phyloP scores from a whole-genome alignment of 1,140 invertebrate genomes.

The Heliconius himera region DNA sequence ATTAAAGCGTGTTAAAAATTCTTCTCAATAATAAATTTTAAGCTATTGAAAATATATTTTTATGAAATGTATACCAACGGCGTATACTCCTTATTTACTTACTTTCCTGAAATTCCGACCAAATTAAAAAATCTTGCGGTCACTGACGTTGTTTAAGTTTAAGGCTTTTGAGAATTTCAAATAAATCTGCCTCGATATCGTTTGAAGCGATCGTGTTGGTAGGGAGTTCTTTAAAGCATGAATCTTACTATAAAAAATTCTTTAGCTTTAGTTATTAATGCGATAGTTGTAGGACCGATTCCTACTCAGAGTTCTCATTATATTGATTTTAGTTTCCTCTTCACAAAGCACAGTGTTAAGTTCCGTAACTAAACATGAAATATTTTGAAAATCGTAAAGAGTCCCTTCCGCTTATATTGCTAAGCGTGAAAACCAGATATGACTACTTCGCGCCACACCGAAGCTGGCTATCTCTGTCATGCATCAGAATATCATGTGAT shows the following conservation, averaged over 20 bases:
- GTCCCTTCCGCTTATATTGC: neutral
- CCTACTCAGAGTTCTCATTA: no score
- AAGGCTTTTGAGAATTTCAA: neutral
- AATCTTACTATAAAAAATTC: no score
- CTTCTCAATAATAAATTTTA: neutral
- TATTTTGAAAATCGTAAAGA: no score
- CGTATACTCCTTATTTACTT: neutral
- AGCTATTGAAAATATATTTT: neutral
- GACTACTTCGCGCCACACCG: neutral
- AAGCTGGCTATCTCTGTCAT: neutral
- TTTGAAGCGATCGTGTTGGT: no score
- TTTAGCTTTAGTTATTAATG: no score
- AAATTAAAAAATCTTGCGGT: neutral
- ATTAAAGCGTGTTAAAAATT: no score
- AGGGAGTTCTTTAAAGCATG: no score
- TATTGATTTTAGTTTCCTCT: no score
- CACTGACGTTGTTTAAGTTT: neutral
- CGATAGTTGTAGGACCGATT: no score
- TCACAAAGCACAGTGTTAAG: no score
- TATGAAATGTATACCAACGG: neutral
- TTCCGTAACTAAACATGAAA: no score
- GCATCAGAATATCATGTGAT: conserved; percentile 3
- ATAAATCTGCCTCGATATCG: no score
- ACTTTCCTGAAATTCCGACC: neutral
- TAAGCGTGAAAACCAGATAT: neutral